A percentile compares a stretch with the other conserved stretches of the same genome.
Evolutionary conservation across 2,113 vertebrate species (phyloP).

Genomic region (Hyla sarda): DNA sequence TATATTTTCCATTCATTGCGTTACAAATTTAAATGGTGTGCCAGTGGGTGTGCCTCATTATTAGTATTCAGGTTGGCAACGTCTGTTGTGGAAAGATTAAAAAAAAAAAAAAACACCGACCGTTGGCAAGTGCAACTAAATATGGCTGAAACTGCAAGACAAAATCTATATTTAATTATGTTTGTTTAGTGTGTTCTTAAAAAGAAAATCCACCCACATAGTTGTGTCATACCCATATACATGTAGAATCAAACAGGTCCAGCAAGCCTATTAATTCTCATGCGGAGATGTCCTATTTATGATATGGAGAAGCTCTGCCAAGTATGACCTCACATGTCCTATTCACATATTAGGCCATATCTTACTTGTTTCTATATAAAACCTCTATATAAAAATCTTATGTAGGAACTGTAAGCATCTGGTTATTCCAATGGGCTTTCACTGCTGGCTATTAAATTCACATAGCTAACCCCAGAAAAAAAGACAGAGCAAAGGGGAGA

Average conservation of each 20-base stretch:
- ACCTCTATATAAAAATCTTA: background rate
- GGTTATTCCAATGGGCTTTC: background rate
- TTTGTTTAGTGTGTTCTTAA: conserved; percentile 40
- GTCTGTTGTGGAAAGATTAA: background rate
- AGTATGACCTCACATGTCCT: conserved; percentile 13
- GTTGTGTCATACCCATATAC: conserved; percentile 46
- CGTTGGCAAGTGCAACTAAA: background rate
- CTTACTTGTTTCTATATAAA: background rate
- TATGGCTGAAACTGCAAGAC: conserved; percentile 22
- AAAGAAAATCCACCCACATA: conserved; percentile 40
- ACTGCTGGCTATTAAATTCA: background rate
- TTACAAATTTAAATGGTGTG: background rate
- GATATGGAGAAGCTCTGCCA: conserved; percentile 43
- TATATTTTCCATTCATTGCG: background rate
- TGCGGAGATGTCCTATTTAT: conserved; percentile 44
- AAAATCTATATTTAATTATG: conserved; percentile 43
- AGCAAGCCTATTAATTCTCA: conserved; percentile 6
- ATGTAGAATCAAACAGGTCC: conserved; percentile 43
- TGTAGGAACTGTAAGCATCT: background rate
- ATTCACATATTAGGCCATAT: conserved; percentile 1
- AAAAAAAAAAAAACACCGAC: background rate
- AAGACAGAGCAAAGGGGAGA: too few species aligned
- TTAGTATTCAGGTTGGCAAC: background rate
- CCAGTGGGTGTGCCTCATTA: background rate
- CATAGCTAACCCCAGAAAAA: too few species aligned